Base-by-base conservation (phyloP, 1,140 invertebrate species). In the Pseudomyrmex flavicornis region DNA sequence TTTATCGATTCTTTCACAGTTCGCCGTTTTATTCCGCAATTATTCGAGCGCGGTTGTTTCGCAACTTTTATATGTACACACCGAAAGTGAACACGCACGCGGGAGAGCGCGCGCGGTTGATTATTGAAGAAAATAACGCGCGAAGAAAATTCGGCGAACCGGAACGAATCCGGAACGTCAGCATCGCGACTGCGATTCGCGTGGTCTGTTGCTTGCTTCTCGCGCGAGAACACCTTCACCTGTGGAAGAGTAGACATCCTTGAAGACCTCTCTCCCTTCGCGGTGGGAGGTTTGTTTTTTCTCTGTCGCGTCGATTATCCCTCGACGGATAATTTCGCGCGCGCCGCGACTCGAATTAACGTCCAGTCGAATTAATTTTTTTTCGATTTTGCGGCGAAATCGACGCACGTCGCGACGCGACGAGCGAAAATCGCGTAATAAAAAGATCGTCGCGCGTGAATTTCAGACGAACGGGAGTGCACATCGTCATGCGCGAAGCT, bases 231-330 rank as follows among this genome's bases (percentile, higher is more conserved):
- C 87, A 74, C 87, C 87, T 88, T 88, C 87, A 88, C 83, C 76
- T 88, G 35, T 35, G 76, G 72, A 88, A 85, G 87, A 88, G 87
- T 88, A 83, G 87, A 88, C 87, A 88, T 88, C 87, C 87, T 88
- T 88, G 87, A 88, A 88, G 85, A 88, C 82, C 82, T 88, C 86
- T 83, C 74, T 85, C 65, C 66, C 76, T 76, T 35, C 72, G 54
- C 65, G 80, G 48, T 75, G 35, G 35, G 35, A 35, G 35, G 7
- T 35, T 35, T 35, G 35, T 63, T 88, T 80, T 88, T 84, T 76
- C 73, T 70, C 46, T 73, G 35, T 35, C 35, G 66, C 69, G 80
- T 87, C 73, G 73, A 87, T 87, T 87, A 87, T 87, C 80, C 68
- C 13, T 70, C 26, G 22, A 35, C 68, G 54, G 66, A 73, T 80